Percentiles rank a stretch among this genome's conserved stretches.
Conservation (phyloP, 2,888 invertebrate species). For the Maniola hyperantus region DNA sequence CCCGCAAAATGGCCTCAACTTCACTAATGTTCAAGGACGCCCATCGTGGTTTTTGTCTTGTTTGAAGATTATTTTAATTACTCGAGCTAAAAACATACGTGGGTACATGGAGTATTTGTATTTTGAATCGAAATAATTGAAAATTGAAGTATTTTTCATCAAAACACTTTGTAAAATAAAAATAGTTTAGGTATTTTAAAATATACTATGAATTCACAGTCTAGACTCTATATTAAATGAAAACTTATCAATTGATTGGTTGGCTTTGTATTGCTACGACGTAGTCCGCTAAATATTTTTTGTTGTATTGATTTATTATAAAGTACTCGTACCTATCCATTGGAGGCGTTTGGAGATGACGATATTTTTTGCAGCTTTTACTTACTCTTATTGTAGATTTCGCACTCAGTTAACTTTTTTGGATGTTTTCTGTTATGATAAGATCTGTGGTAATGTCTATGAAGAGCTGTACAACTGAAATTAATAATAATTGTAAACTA, state of each 20-base stretch:
- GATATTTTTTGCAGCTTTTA: neutral
- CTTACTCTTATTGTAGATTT: neutral
- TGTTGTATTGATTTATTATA: too few species aligned
- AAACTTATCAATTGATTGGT: conserved; percentile 7
- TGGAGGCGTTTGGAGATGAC: conserved; percentile 11
- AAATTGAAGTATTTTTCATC: too few species aligned
- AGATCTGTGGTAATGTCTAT: neutral
- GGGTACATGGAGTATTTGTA: too few species aligned
- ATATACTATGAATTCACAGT: neutral
- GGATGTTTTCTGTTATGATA: neutral
- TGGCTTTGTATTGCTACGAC: neutral
- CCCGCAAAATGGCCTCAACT: too few species aligned
- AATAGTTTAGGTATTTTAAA: conserved; percentile 50
- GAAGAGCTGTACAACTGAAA: neutral
- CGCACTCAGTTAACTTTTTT: neutral
- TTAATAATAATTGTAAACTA: too few species aligned
- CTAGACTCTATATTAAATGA: conserved; percentile 1
- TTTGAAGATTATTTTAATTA: too few species aligned
- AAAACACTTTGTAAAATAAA: conserved; percentile 35
- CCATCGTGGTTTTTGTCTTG: too few species aligned
- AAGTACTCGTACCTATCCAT: neutral
- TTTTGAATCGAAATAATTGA: too few species aligned
- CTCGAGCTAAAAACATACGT: too few species aligned
- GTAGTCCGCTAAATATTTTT: too few species aligned
- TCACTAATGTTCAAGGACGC: too few species aligned